Conservation (phyloP, 2,113 vertebrate species). For the Chaetodon auriga region DNA sequence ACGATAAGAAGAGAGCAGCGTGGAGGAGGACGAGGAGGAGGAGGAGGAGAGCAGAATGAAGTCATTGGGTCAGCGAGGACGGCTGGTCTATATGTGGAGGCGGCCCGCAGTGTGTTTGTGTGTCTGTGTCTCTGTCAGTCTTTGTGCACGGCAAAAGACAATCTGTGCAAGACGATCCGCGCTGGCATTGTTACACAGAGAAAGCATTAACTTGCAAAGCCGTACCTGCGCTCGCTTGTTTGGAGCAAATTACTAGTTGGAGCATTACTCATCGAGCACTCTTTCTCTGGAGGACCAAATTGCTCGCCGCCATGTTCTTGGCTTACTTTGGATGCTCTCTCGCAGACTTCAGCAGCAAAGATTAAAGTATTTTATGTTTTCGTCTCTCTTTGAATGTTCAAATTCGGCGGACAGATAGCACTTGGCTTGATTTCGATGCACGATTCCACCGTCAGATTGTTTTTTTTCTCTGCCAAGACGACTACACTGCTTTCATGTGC, state of each 20-base stretch:
- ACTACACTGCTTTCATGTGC: neutral
- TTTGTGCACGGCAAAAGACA: constrained; percentile 22
- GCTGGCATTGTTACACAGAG: constrained; percentile 16
- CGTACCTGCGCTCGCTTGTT: constrained; percentile 25
- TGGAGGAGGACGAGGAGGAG: constrained; percentile 34
- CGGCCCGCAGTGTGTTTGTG: constrained; percentile 29
- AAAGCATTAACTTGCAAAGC: constrained; percentile 23
- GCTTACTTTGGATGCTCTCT: constrained; percentile 8
- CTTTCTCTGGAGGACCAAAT: constrained; percentile 13
- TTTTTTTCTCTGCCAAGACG: constrained; percentile 9
- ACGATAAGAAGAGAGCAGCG: constrained; percentile 31
- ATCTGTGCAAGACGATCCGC: neutral
- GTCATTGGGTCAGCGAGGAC: constrained; percentile 65
- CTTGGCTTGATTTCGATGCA: constrained; percentile 1
- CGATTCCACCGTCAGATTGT: neutral
- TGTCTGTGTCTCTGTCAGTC: constrained; percentile 33
- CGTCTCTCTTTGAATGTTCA: neutral
- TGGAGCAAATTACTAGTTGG: constrained; percentile 15
- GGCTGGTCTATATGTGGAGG: constrained; percentile 55
- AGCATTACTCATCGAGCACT: constrained; percentile 36
- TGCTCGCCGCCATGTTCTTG: neutral
- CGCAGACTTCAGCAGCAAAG: neutral
- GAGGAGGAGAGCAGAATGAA: constrained; percentile 51
- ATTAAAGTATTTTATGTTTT: neutral
- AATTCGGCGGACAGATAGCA: neutral